phyloP scores from a whole-genome alignment of 2,113 vertebrate genomes.

The Zapus hudsonius region DNA sequence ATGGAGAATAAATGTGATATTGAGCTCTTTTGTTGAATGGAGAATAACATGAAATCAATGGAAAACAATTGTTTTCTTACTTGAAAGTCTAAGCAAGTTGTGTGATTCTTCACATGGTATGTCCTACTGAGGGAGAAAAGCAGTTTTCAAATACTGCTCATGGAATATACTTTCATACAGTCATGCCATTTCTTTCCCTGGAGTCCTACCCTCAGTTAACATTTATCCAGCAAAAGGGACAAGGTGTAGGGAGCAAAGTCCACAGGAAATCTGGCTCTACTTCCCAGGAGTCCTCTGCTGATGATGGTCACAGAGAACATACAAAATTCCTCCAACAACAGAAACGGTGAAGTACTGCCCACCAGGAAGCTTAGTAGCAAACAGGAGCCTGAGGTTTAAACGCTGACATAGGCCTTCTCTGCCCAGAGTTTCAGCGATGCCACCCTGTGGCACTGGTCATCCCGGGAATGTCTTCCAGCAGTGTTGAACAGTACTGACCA shows the following conservation, averaged over 20 bases:
- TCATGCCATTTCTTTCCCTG: background rate
- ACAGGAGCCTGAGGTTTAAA: background rate
- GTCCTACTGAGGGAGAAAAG: background rate
- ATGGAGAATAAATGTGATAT: background rate
- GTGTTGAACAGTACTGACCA: background rate
- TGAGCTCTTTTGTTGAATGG: background rate
- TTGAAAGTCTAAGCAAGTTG: background rate
- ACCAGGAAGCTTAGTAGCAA: background rate
- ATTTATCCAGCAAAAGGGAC: background rate
- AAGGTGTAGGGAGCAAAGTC: background rate
- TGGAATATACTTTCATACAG: background rate
- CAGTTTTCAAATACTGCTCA: background rate
- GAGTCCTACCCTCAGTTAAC: background rate
- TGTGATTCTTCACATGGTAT: background rate
- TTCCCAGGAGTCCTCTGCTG: background rate
- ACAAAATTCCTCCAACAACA: background rate
- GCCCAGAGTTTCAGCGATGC: background rate
- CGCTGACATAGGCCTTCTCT: background rate
- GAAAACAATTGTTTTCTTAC: background rate
- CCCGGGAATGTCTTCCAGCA: background rate
- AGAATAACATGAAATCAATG: background rate
- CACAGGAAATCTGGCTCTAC: background rate
- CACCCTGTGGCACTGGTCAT: too few species aligned
- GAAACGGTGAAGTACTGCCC: background rate
- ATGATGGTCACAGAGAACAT: background rate